Percentiles rank a stretch among this genome's conserved stretches.
Conservation (phyloP, 2,888 invertebrate genomes). For the Drosophila glabriapex region DNA sequence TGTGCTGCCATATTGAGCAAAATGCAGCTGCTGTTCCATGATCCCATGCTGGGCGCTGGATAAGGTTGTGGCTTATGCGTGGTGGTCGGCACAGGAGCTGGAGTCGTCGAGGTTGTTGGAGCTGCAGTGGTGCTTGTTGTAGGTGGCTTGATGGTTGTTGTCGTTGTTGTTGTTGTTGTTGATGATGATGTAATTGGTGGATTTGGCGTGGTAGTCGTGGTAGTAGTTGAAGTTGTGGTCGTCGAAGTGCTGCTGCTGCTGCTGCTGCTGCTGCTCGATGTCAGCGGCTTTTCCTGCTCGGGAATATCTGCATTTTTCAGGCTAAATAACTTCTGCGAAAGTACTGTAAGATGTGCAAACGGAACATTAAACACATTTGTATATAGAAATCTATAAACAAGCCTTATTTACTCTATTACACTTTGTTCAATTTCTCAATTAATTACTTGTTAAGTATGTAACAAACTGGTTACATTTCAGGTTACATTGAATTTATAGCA, state of each 20-base stretch:
- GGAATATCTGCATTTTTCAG: conserved; percentile 37
- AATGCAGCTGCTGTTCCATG: conserved; percentile 89
- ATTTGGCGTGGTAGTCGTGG: conserved; percentile 53
- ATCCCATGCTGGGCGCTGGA: conserved; percentile 84
- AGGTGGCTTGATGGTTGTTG: conserved; percentile 4
- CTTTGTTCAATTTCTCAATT: background rate
- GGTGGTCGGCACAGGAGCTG: conserved; percentile 78
- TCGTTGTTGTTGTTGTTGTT: conserved; percentile 24
- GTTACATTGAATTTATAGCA: background rate
- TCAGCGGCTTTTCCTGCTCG: conserved; percentile 10
- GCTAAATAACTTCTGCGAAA: conserved; percentile 44
- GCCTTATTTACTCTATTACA: background rate
- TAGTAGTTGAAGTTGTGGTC: conserved; percentile 47
- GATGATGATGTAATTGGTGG: conserved; percentile 52
- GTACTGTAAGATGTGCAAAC: conserved; percentile 31
- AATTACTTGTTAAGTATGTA: background rate
- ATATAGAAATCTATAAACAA: background rate
- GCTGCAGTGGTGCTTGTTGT: conserved; percentile 45
- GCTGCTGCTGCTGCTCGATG: conserved; percentile 28
- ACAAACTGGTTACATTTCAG: background rate
- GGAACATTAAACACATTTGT: background rate
- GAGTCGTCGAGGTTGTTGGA: conserved; percentile 72
- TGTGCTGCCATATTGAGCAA: conserved; percentile 89
- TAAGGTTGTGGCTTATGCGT: conserved; percentile 81
- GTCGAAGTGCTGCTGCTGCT: conserved; percentile 33